phyloP scores from a whole-genome alignment of 2,888 invertebrate species.

The Cantharis nigra region DNA sequence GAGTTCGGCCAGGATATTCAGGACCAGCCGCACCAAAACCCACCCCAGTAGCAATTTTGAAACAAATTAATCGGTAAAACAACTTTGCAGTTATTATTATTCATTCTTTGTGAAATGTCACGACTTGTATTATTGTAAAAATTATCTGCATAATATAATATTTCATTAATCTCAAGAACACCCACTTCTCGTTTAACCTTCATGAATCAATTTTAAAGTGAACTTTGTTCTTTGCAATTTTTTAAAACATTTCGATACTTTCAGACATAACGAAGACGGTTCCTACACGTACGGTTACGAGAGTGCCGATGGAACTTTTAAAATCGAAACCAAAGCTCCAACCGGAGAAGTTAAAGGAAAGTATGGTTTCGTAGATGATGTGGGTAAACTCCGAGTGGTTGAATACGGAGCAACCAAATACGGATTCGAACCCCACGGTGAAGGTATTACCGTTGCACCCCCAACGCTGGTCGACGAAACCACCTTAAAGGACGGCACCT shows the following conservation, averaged over 20 bases:
- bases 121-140: neutral
- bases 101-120: neutral
- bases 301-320: slow-evolving; percentile 85
- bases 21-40: slow-evolving; percentile 56
- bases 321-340: slow-evolving; percentile 84
- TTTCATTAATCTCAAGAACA: neutral
- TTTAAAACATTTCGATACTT: neutral
- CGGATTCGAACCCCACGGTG: slow-evolving; percentile 85
- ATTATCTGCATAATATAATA: neutral
- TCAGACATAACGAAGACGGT: slow-evolving; percentile 85
- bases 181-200: neutral
- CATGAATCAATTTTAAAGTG: neutral
- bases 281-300: slow-evolving; percentile 92
- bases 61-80: slow-evolving; percentile 80
- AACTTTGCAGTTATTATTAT: neutral
- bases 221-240: neutral
- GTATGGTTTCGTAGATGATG: slow-evolving; percentile 86
- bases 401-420: slow-evolving; percentile 89
- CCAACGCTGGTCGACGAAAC: slow-evolving; percentile 66
- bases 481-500: slow-evolving; percentile 53
- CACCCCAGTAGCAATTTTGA: slow-evolving; percentile 78
- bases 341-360: slow-evolving; percentile 87
- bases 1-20: slow-evolving; percentile 53
- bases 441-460: slow-evolving; percentile 80
- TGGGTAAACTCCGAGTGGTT: slow-evolving; percentile 79